phyloP scores from a whole-genome alignment of 2,888 invertebrate genomes.

The Pristionchus mayeri region DNA sequence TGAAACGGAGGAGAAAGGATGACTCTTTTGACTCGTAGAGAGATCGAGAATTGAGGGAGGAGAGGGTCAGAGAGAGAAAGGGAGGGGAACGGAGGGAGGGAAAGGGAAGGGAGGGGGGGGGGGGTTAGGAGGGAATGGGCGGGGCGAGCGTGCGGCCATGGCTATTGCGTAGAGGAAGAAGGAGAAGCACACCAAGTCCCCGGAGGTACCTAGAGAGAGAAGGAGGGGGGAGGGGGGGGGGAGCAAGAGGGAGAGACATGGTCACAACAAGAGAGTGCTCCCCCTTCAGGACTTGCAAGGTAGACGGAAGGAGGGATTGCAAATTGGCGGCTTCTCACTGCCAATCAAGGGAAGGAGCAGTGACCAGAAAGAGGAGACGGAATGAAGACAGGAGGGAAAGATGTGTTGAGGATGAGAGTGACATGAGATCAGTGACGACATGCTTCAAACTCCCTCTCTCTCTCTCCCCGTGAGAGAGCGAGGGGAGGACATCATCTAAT shows the following conservation, averaged over 20 bases:
- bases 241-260: not conserved
- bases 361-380: not conserved
- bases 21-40: slow-evolving; percentile 20
- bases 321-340: not conserved
- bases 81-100: not conserved
- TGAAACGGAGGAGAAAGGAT: slow-evolving; percentile 1
- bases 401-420: not conserved
- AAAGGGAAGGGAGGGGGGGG: not conserved
- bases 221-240: not conserved
- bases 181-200: not conserved
- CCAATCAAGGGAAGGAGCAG: not conserved
- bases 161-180: slow-evolving; percentile 30
- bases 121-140: not conserved
- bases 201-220: not conserved
- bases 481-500: slow-evolving; percentile 31
- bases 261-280: slow-evolving; percentile 22
- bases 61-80: not conserved
- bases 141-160: slow-evolving; percentile 17
- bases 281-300: slow-evolving; percentile 1
- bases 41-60: slow-evolving; percentile 33
- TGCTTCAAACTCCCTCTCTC: not conserved
- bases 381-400: not conserved
- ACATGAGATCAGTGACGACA: slow-evolving; percentile 31
- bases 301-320: not conserved
- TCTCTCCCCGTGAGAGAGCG: not conserved